phyloP scores from a whole-genome alignment of 1,140 invertebrate genomes.

The Lucilia cuprina region DNA sequence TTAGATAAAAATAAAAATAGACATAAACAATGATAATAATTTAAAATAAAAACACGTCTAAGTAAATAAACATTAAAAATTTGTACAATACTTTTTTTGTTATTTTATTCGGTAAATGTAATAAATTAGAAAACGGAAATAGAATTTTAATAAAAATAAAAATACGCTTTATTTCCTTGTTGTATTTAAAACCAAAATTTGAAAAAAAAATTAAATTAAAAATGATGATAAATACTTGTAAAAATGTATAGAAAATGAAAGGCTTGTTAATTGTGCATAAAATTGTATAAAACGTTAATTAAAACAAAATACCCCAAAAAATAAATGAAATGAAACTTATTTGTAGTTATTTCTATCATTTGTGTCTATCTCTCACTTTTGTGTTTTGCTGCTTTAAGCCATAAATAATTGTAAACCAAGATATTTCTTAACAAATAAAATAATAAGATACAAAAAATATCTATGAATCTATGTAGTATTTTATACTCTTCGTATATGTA shows the following conservation, averaged over 20 bases:
- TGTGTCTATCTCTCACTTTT: not conserved
- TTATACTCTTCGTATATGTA: not conserved
- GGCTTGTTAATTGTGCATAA: slow-evolving; percentile 10
- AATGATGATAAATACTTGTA: not conserved
- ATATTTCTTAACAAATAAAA: slow-evolving; percentile 4
- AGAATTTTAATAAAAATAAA: not conserved
- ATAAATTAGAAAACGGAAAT: not conserved
- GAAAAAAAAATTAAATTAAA: not conserved
- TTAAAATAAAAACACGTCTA: not conserved
- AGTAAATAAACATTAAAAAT: not conserved
- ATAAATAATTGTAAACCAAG: not conserved
- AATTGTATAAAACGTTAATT: not conserved
- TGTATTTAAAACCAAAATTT: not conserved
- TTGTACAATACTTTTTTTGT: not conserved
- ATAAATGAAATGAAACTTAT: not conserved
- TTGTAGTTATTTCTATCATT: not conserved
- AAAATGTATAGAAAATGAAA: not conserved
- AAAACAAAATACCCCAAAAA: not conserved
- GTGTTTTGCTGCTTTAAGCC: not conserved
- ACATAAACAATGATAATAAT: not conserved
- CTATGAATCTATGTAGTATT: not conserved
- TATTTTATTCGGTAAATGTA: not conserved
- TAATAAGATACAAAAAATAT: not conserved
- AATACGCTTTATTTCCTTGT: not conserved
- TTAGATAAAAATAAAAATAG: not conserved